Evolutionary conservation across 2,797 vertebrate species (phyloP), one percentile per base, ranked within the genome.

Genomic region (Margarornis squamiger): DNA sequence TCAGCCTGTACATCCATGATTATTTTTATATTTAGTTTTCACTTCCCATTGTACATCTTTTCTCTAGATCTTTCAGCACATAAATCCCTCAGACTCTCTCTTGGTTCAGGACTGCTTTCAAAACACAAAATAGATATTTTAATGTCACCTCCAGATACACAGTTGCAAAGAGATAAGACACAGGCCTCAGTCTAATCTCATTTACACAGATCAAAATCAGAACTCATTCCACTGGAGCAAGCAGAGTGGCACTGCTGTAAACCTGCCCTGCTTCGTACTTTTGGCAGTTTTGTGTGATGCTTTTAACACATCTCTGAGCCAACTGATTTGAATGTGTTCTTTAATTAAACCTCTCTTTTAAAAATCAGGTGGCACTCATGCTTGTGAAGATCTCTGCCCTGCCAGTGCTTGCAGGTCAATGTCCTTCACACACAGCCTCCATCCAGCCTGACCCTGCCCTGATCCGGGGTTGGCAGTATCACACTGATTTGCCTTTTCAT

Each of bases 141-240:
- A 46, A 51, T 93, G 45, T 77, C 77, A 34, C 77, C 38, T 83
- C 41, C 63, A 71, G 59, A 43, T 77, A 89, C 55, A 63, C 86
- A 71, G 41, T 82, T 93, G 52, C 49, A 67, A 63, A 65, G 48
- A 87, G 74, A 61, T 80, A 91, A 87, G 52, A 43, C 3, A 1
- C 15, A n/a, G 74, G 30, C 74, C 80, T 82, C 2, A 0, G 29
- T 49, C 63, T 92, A 82, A 94, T 89, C 78, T 86, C 80, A 51
- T 87, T 96, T 87, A 36, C 57, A 36, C 38, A 65, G 74, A 77
- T 92, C 80, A 74, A 85, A 95, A 95, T 94, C 87, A 91, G 81
- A 83, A 80, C 30, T 77, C 59, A n/a, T 89, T 89, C 61, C 41
- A 24, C 20, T 34, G 63, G 71, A 76, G 45, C 41, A 55, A 72